Evolutionary conservation across 2,113 vertebrate genomes (phyloP).

Genomic region (Leucosticte australis): DNA sequence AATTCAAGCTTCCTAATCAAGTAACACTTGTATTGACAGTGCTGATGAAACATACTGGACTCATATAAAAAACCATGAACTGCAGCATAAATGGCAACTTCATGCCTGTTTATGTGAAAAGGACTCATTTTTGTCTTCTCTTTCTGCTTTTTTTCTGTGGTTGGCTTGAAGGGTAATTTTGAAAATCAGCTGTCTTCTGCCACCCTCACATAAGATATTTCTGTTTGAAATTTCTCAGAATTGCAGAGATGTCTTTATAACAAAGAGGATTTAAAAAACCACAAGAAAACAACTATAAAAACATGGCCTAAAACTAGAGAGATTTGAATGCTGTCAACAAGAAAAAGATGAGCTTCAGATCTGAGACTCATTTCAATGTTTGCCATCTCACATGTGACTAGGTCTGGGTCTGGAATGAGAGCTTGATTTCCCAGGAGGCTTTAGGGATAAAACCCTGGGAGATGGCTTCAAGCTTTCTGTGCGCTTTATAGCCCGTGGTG

Average conservation of each 20-base stretch:
- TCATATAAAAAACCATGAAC: neutral
- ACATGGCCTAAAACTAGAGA: neutral
- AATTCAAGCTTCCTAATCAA: neutral
- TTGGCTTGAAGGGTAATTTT: neutral
- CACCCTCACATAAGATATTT: neutral
- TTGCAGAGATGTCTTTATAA: neutral
- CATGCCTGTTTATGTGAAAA: neutral
- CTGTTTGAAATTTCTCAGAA: neutral
- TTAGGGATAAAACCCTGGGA: neutral
- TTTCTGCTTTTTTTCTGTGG: neutral
- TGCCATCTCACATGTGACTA: neutral
- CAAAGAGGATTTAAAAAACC: neutral
- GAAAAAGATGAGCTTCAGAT: neutral
- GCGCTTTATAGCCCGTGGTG: rapidly evolving
- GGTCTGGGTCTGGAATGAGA: neutral
- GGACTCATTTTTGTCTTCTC: neutral
- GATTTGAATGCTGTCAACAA: neutral
- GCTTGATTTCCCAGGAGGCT: neutral
- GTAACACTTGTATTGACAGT: neutral
- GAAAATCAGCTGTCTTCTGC: neutral
- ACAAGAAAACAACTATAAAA: neutral
- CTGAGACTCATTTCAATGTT: neutral
- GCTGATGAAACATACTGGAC: neutral
- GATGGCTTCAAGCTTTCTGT: neutral
- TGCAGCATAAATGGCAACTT: neutral